A percentile compares a stretch with the other conserved stretches of the same genome.
Conservation (phyloP, 2,888 invertebrate genomes). For the Trissoscelio sp. region DNA sequence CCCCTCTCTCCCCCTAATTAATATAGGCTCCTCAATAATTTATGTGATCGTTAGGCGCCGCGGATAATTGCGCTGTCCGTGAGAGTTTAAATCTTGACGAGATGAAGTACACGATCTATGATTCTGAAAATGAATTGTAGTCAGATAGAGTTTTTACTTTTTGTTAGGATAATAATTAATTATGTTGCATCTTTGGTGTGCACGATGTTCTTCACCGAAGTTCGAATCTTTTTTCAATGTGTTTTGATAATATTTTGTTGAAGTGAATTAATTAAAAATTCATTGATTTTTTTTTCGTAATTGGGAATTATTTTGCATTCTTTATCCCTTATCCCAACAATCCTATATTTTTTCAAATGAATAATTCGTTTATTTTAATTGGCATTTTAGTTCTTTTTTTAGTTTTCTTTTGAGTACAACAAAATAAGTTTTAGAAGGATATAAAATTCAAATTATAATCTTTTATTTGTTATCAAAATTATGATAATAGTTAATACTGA, state of each 20-base stretch:
- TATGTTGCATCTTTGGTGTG: constrained; percentile 74
- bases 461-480: too few relatives aligned
- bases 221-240: constrained; percentile 73
- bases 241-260: constrained; percentile 81
- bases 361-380: background rate
- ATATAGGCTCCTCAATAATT: constrained; percentile 69
- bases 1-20: constrained; percentile 3
- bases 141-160: constrained; percentile 78
- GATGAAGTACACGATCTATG: constrained; percentile 81
- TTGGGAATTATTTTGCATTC: constrained; percentile 21
- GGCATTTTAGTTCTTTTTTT: too few relatives aligned
- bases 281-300: constrained; percentile 78
- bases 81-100: constrained; percentile 81
- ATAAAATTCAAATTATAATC: too few relatives aligned
- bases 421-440: too few relatives aligned
- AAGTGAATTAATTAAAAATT: constrained; percentile 78
- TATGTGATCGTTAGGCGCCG: constrained; percentile 70
- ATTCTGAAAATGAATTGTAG: constrained; percentile 80
- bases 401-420: too few relatives aligned
- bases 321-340: background rate
- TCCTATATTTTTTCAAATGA: background rate
- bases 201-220: constrained; percentile 69
- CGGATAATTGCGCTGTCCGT: constrained; percentile 63
- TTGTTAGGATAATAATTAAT: constrained; percentile 75
- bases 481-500: too few relatives aligned